Conservation (phyloP, 2,797 vertebrate genomes). For the Hippopotamyrus pictus region DNA sequence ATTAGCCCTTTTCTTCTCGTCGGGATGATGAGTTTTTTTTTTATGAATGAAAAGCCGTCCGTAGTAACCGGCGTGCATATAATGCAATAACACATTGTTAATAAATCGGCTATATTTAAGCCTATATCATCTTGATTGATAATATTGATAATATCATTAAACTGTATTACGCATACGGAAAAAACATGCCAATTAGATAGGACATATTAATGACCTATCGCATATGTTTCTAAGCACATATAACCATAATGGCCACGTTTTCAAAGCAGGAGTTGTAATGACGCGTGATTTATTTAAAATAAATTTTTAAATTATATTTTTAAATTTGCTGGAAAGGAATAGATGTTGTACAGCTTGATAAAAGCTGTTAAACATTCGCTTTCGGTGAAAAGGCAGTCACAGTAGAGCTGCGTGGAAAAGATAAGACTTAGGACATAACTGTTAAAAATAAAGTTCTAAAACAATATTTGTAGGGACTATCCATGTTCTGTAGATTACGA, state of each 20-base stretch:
- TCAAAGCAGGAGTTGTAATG: neutral
- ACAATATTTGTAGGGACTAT: neutral
- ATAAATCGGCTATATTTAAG: neutral
- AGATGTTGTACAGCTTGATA: neutral
- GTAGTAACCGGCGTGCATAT: neutral
- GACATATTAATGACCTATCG: neutral
- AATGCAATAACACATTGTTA: neutral
- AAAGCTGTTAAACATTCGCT: neutral
- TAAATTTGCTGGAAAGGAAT: neutral
- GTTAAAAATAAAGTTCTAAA: neutral
- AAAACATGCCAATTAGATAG: neutral
- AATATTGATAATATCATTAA: neutral
- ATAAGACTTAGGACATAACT: neutral
- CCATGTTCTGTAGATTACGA: constrained; percentile 12
- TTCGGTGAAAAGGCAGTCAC: constrained; percentile 1
- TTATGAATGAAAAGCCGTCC: neutral
- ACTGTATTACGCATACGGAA: neutral
- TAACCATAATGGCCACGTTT: neutral
- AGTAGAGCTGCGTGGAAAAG: neutral
- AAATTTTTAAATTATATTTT: neutral
- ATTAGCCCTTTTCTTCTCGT: neutral
- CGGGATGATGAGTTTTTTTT: neutral
- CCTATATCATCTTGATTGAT: neutral
- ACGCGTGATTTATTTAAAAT: neutral
- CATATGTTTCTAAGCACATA: neutral